Evolutionary conservation across 2,888 invertebrate species (phyloP).

Genomic region (Parnassius glacialis): DNA sequence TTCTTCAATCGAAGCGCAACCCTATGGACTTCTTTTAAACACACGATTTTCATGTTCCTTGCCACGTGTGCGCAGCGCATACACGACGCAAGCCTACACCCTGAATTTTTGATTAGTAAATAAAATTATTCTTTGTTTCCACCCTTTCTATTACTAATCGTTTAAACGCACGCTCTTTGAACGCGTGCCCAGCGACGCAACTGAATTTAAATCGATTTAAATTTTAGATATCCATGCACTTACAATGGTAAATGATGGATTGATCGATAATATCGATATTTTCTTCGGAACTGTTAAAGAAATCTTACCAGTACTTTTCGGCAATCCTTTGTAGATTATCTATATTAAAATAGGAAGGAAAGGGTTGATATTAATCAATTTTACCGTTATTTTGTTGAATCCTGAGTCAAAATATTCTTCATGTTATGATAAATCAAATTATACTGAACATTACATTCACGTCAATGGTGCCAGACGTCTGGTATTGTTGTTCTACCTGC

Average conservation of each 20-base stretch:
- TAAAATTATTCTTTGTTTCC: conserved; percentile 70
- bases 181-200: conserved; percentile 59
- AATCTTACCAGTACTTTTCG: conserved; percentile 23
- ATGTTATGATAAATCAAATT: conserved; percentile 1
- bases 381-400: conserved; percentile 11
- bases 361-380: conserved; percentile 12
- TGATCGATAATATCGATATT: conserved; percentile 44
- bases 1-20: conserved; percentile 34
- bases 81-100: conserved; percentile 69
- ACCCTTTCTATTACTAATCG: conserved; percentile 73
- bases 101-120: conserved; percentile 71
- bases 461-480: too few species aligned
- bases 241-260: conserved; percentile 46
- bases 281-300: conserved; percentile 39
- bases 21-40: conserved; percentile 50
- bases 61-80: conserved; percentile 72
- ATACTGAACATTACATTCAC: background rate
- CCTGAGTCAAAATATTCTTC: background rate
- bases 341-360: conserved; percentile 27
- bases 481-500: too few species aligned
- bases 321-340: conserved; percentile 25
- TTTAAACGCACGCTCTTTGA: conserved; percentile 59
- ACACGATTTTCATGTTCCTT: conserved; percentile 76
- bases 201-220: conserved; percentile 64
- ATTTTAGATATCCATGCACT: conserved; percentile 53